Evolutionary conservation across 2,888 invertebrate genomes (phyloP).

Genomic region (Deilephila porcellus): DNA sequence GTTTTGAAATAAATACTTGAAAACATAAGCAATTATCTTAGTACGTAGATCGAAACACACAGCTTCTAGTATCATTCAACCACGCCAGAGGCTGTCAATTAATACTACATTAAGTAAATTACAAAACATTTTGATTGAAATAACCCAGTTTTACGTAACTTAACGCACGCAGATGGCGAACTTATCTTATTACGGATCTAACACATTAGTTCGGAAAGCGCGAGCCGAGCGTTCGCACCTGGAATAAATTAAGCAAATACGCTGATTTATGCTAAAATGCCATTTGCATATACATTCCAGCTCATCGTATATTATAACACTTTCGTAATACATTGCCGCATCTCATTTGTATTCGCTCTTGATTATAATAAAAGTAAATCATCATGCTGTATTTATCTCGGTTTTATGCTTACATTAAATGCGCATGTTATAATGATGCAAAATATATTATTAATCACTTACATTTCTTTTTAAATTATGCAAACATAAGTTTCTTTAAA

Average conservation of each 20-base stretch:
- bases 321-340: background rate
- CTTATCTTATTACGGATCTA: slow-evolving; percentile 2
- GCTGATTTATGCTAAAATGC: slow-evolving; percentile 23
- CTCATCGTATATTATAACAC: background rate
- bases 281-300: slow-evolving; percentile 4
- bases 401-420: background rate
- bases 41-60: too few relatives aligned
- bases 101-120: background rate
- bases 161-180: slow-evolving; percentile 8
- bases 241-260: slow-evolving; percentile 18
- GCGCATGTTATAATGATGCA: background rate
- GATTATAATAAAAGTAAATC: background rate
- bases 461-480: too few relatives aligned
- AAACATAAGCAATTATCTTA: too few relatives aligned
- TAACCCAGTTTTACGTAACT: slow-evolving; percentile 6
- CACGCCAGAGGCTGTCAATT: too few relatives aligned
- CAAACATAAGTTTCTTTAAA: too few relatives aligned
- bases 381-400: background rate
- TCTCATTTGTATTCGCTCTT: background rate
- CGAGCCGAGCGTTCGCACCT: slow-evolving; percentile 14
- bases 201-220: slow-evolving; percentile 4
- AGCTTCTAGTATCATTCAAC: too few relatives aligned
- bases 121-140: background rate
- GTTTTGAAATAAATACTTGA: too few relatives aligned
- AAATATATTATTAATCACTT: too few relatives aligned